Evolutionary conservation across 1,140 invertebrate species (phyloP), one percentile per base, ranked within the genome.

Genomic region (Leptopilina clavipes): DNA sequence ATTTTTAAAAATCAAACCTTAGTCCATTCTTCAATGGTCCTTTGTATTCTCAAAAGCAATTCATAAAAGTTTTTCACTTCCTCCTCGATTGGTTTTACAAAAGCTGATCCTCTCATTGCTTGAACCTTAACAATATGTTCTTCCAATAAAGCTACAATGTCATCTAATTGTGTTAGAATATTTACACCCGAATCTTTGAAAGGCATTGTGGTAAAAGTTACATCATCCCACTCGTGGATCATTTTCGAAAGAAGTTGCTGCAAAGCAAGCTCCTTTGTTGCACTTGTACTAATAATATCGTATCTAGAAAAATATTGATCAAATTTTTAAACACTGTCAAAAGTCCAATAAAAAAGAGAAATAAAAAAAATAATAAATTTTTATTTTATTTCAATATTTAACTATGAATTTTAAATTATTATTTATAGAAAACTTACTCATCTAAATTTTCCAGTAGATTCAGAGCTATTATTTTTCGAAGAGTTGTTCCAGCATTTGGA

Each of bases 201-300:
- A 0, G 91, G 89, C 79, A 91, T 93, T 0, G 93, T 94, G 78
- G 92, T 93, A 81, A 97, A 97, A 79, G 92, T 88, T 75, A 97
- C 92, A 59, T 93, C 92, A 40, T 93, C 92, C 97, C 97, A 98
- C 88, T 98, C 96, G 19, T 92, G 90, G 77, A 94, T 94, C 95
- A 98, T 97, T 90, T 95, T 95, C 78, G 94, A 92, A 59, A 98
- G 91, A 74, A 94, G 93, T 70, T 94, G 93, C 88, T 96, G 93
- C 11, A 98, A 89, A 59, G 94, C 93, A 75, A 95, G 91, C 91
- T 99, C 97, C 91, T 97, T 97, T 37, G 94, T 95, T 2, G 97
- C 97, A 75, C 95, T 94, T n/a, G 96, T 93, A 88, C 96, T 98
- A 70, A 98, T 96, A 22, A 94, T 93, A 89, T 98, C 96, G 86